These are phyloP conservation scores for Sebastes nivosus DNA, from an alignment of 2,797 vertebrate species.

Conservation along the genomic window DNA sequence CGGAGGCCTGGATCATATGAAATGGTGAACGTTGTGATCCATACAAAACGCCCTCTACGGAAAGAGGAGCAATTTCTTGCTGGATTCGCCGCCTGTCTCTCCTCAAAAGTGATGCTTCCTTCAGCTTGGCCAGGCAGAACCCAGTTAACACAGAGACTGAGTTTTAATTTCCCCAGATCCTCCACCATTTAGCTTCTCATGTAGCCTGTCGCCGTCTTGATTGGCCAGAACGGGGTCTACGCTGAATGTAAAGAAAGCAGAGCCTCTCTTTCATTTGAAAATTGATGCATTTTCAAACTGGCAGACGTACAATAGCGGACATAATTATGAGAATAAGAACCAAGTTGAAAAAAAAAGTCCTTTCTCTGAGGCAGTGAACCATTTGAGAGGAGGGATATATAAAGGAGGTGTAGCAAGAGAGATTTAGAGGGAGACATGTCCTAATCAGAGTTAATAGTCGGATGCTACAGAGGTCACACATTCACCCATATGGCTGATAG, in stretches of 20 bases:
- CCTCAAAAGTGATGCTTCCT: not conserved
- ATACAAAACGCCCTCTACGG: constrained; percentile 4
- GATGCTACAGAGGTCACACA: not conserved
- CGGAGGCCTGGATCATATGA: not conserved
- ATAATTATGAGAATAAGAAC: not conserved
- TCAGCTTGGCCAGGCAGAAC: constrained; percentile 5
- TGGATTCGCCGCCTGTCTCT: not conserved
- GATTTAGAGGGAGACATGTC: not conserved
- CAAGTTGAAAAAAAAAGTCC: not conserved
- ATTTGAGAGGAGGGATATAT: not conserved
- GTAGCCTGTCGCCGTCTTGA: not conserved
- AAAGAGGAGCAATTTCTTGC: constrained; percentile 9
- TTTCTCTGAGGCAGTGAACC: not conserved
- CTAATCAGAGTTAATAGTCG: not conserved
- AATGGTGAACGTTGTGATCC: constrained; percentile 33
- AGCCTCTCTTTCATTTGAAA: not conserved
- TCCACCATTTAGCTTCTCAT: not conserved
- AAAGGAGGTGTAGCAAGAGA: not conserved
- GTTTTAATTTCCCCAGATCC: constrained; percentile 17
- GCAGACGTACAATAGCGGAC: not conserved
- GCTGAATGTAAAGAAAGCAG: not conserved
- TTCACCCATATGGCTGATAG: constrained; percentile 20
- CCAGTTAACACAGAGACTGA: constrained; percentile 1
- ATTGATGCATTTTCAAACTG: not conserved
- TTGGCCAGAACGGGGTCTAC: not conserved